Conservation (phyloP, 1,140 invertebrate genomes). For the Archegozetes longisetosus region DNA sequence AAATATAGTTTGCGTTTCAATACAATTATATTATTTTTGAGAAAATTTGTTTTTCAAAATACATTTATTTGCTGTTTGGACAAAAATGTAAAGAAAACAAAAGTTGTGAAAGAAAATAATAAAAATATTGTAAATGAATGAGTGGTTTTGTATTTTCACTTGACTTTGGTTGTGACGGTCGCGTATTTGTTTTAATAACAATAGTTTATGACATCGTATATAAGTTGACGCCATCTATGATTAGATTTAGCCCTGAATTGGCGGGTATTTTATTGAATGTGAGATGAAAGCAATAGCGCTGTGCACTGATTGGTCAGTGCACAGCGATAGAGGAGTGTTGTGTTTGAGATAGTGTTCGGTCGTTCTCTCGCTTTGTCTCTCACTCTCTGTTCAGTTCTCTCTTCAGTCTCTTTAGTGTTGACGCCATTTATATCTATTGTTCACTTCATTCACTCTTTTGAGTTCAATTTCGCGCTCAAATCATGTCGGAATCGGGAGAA, state of each 20-base stretch:
- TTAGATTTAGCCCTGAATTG: not conserved
- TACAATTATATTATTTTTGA: too few relatives aligned
- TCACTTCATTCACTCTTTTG: not conserved
- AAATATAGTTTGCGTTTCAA: too few relatives aligned
- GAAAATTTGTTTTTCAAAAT: too few relatives aligned
- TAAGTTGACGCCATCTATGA: too few relatives aligned
- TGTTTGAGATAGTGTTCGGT: not conserved
- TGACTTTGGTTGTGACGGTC: too few relatives aligned
- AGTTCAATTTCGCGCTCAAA: not conserved
- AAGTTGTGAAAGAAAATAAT: too few relatives aligned
- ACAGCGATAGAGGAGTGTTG: not conserved
- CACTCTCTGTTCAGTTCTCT: not conserved
- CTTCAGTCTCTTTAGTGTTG: not conserved
- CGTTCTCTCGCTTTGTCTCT: not conserved
- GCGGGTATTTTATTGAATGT: not conserved
- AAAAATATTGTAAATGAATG: too few relatives aligned
- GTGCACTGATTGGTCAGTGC: not conserved
- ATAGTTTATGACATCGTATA: too few relatives aligned
- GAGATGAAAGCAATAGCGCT: not conserved
- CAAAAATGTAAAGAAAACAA: too few relatives aligned
- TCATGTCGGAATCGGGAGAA: slow-evolving; percentile 8
- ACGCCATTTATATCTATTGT: not conserved
- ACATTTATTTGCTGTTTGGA: too few relatives aligned
- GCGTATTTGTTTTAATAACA: too few relatives aligned
- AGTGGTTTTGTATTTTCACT: too few relatives aligned